Conservation (phyloP, 1,140 invertebrate genomes). For the Neodiprion lecontei region DNA sequence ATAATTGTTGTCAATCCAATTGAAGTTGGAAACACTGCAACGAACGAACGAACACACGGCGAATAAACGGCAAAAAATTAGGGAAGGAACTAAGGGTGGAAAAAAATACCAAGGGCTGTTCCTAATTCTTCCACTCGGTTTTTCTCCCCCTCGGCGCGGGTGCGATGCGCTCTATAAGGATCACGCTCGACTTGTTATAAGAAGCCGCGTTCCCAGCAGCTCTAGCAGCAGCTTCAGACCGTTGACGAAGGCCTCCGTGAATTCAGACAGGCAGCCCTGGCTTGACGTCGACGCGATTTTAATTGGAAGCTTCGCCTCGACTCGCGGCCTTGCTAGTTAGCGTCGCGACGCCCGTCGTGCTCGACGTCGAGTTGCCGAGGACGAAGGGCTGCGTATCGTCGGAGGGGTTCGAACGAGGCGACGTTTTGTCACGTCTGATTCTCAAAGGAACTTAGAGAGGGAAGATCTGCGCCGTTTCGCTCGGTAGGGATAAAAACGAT, state of each 20-base stretch:
- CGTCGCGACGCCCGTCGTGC: background rate
- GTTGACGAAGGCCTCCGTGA: background rate
- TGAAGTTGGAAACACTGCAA: no score
- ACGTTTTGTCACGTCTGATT: background rate
- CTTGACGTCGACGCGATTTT: slow-evolving; percentile 4
- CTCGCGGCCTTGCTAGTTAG: background rate
- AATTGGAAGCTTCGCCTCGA: slow-evolving; percentile 4
- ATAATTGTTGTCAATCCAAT: no score
- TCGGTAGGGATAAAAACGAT: no score
- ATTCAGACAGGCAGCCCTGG: background rate
- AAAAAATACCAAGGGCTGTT: background rate
- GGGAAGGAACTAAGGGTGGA: background rate
- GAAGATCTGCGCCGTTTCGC: no score
- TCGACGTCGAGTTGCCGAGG: background rate
- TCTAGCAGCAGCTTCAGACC: background rate
- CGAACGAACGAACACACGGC: no score
- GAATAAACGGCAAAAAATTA: slow-evolving; percentile 18
- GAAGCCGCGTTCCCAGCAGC: background rate
- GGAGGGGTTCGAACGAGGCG: background rate
- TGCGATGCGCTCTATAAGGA: background rate
- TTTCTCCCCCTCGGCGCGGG: background rate
- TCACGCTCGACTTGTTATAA: background rate
- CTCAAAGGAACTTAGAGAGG: background rate
- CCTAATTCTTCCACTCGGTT: background rate
- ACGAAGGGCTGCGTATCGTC: background rate